These are phyloP conservation scores for Sebastes jordani DNA, from an alignment of 2,797 vertebrate genomes.

Conservation along the genomic window DNA sequence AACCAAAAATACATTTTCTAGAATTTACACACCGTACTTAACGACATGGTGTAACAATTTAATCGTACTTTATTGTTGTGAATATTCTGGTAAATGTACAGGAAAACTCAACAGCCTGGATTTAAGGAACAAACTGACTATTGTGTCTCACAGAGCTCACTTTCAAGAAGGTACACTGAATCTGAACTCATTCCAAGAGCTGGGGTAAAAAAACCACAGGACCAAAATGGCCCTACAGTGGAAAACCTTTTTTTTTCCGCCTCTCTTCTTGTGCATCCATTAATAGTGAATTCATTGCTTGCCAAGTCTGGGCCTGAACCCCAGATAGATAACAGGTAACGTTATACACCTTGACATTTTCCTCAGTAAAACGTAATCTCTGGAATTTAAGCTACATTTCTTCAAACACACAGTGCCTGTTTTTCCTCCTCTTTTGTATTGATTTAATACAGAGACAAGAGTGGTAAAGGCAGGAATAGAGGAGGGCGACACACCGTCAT, in stretches of 20 bases:
- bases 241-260: slow-evolving; percentile 24
- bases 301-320: slow-evolving; percentile 58
- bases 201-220: slow-evolving; percentile 13
- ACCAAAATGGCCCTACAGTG: slow-evolving; percentile 41
- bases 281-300: slow-evolving; percentile 69
- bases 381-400: slow-evolving; percentile 60
- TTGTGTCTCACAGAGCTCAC: slow-evolving; percentile 54
- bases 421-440: slow-evolving; percentile 25
- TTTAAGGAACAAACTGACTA: slow-evolving; percentile 55
- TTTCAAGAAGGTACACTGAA: slow-evolving; percentile 42
- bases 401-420: slow-evolving; percentile 9
- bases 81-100: slow-evolving; percentile 7
- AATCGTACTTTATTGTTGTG: neutral
- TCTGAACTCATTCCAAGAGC: slow-evolving; percentile 51
- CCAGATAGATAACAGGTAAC: slow-evolving; percentile 65
- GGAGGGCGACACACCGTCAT: neutral
- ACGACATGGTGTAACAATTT: neutral
- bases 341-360: slow-evolving; percentile 72
- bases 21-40: no score
- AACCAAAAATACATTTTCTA: neutral
- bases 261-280: slow-evolving; percentile 54
- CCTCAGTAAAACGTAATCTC: slow-evolving; percentile 60
- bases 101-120: neutral
- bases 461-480: slow-evolving; percentile 1
- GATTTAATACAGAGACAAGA: slow-evolving; percentile 31